These are phyloP conservation scores for Campaea margaritaria DNA, from an alignment of 2,888 invertebrate species.

Conservation along the genomic window DNA sequence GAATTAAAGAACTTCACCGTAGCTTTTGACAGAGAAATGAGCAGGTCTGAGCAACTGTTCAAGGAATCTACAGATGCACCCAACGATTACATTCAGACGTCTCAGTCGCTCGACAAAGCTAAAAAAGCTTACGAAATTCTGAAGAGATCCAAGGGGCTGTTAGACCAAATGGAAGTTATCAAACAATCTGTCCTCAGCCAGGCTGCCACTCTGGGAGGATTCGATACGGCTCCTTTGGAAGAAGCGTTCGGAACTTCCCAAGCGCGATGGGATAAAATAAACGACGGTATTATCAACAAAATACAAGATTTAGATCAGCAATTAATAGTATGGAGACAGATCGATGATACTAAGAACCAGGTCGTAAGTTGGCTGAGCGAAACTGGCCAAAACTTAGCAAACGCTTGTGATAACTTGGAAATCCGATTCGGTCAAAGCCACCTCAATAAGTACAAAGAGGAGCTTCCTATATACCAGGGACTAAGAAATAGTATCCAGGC, in stretches of 20 bases:
- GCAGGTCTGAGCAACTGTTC: constrained; percentile 88
- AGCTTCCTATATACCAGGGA: constrained; percentile 91
- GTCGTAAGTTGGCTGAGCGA: constrained; percentile 93
- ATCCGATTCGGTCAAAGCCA: constrained; percentile 92
- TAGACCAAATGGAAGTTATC: constrained; percentile 92
- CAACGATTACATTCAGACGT: constrained; percentile 90
- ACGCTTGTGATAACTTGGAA: constrained; percentile 92
- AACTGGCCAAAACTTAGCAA: constrained; percentile 91
- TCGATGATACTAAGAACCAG: constrained; percentile 94
- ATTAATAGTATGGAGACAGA: constrained; percentile 96
- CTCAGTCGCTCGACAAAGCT: constrained; percentile 89
- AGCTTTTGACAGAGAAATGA: constrained; percentile 88
- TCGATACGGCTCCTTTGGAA: constrained; percentile 86
- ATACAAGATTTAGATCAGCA: constrained; percentile 94
- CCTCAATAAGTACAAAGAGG: constrained; percentile 93
- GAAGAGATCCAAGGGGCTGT: constrained; percentile 89
- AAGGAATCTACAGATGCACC: constrained; percentile 88
- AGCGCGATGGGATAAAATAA: constrained; percentile 88
- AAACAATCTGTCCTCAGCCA: constrained; percentile 89
- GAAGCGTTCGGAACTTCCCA: constrained; percentile 87
- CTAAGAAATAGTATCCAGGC: constrained; percentile 91
- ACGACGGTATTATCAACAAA: constrained; percentile 89
- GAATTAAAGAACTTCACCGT: constrained; percentile 90
- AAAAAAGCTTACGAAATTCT: constrained; percentile 91
- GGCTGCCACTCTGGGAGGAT: constrained; percentile 88